These are phyloP conservation scores for Xenotilapia caudafasciata DNA, from an alignment of 2,113 vertebrate genomes.

Conservation along the genomic window DNA sequence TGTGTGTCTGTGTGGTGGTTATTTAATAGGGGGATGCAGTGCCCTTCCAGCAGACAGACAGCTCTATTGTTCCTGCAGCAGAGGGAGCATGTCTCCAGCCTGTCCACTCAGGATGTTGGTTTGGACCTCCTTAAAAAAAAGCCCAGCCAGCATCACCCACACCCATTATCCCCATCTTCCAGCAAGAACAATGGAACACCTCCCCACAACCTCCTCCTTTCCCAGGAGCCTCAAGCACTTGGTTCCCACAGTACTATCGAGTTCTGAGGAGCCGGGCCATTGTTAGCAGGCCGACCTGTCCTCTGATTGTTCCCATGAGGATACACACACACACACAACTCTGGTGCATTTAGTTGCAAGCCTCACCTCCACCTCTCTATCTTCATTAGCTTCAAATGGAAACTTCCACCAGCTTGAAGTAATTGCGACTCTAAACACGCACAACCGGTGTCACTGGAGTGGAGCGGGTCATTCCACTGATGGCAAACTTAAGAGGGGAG, in stretches of 20 bases:
- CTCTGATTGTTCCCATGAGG: constrained; percentile 32
- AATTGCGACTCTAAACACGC: constrained; percentile 2
- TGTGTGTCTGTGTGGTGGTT: not conserved
- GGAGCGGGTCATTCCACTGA: constrained; percentile 7
- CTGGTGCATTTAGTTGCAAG: not conserved
- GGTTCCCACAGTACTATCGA: constrained; percentile 61
- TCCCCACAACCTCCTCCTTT: constrained; percentile 34
- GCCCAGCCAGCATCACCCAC: constrained; percentile 35
- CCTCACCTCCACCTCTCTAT: not conserved
- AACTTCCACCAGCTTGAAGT: constrained; percentile 34
- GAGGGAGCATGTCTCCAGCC: constrained; percentile 35
- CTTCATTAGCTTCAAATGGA: not conserved
- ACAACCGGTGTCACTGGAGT: not conserved
- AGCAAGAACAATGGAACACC: constrained; percentile 49
- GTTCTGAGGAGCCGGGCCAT: constrained; percentile 21
- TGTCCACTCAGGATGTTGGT: constrained; percentile 58
- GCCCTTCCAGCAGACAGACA: constrained; percentile 31
- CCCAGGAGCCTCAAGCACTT: constrained; percentile 22
- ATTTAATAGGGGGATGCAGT: constrained; percentile 12
- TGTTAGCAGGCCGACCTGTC: constrained; percentile 46
- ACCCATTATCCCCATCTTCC: constrained; percentile 44
- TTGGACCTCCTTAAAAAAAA: constrained; percentile 10
- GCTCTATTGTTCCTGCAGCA: constrained; percentile 59
- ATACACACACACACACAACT: not conserved
- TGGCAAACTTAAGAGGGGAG: constrained; percentile 5